Percentiles rank a stretch among this genome's conserved stretches.
phyloP scores from a whole-genome alignment of 2,113 vertebrate species.

The Thalassarche chlororhynchos region DNA sequence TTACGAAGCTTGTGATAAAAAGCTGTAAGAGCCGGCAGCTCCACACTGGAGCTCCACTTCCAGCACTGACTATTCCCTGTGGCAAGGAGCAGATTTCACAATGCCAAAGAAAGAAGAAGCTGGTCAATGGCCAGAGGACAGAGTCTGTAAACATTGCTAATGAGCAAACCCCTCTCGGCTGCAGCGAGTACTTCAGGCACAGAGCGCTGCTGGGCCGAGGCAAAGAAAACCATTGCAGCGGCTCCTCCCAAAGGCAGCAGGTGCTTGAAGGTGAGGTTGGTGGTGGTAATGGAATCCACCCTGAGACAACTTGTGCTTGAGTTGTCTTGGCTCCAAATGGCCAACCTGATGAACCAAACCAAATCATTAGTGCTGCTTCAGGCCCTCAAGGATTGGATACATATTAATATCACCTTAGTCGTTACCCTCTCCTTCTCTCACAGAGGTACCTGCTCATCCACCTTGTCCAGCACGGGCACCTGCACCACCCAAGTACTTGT shows the following conservation, averaged over 20 bases:
- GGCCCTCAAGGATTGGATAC: neutral
- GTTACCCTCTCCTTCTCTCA: neutral
- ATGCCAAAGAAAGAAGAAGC: neutral
- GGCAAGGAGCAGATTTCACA: conserved; percentile 15
- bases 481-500: neutral
- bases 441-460: neutral
- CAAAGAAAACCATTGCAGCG: neutral
- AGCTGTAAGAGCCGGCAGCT: neutral
- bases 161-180: neutral
- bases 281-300: neutral
- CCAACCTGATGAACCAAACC: neutral
- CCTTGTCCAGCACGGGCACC: accelerated
- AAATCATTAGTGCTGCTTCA: neutral
- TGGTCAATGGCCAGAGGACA: neutral
- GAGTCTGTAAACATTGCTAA: neutral
- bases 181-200: neutral
- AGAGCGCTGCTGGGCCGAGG: accelerated
- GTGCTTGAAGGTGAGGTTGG: neutral
- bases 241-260: neutral
- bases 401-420: neutral
- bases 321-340: neutral
- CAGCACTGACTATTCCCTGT: neutral
- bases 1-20: conserved; percentile 15
- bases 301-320: neutral
- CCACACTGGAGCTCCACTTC: neutral